phyloP scores from a whole-genome alignment of 2,888 invertebrate genomes.

The Acleris emargana region DNA sequence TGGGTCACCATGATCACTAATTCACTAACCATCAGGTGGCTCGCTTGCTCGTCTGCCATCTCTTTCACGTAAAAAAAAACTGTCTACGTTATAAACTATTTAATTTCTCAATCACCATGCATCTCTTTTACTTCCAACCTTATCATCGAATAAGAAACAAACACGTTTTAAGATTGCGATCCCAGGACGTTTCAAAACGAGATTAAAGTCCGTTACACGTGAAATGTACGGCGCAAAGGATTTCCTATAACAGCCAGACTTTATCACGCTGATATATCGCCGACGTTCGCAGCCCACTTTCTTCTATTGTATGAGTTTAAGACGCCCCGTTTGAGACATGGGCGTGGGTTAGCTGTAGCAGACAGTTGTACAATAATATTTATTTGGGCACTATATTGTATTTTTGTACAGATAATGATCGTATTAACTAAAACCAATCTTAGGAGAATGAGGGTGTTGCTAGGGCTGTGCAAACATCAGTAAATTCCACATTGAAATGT shows the following conservation, averaged over 20 bases:
- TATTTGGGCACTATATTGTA: constrained; percentile 65
- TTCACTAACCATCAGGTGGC: too few relatives aligned
- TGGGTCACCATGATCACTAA: too few relatives aligned
- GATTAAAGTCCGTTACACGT: constrained; percentile 28
- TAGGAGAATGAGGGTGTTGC: constrained; percentile 55
- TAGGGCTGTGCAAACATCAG: constrained; percentile 38
- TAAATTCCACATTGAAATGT: too few relatives aligned
- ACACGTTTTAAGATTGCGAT: constrained; percentile 6
- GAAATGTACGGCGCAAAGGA: constrained; percentile 27
- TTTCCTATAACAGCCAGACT: constrained; percentile 42
- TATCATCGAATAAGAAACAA: constrained; percentile 3
- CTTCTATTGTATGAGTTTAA: too few relatives aligned
- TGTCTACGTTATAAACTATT: too few relatives aligned
- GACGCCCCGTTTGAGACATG: too few relatives aligned
- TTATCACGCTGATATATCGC: constrained; percentile 43
- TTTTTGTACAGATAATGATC: constrained; percentile 63
- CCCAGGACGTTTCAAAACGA: constrained; percentile 26
- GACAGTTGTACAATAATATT: constrained; percentile 59
- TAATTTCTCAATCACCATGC: too few relatives aligned
- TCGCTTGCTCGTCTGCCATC: too few relatives aligned
- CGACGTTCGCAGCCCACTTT: constrained; percentile 31
- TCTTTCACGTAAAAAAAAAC: too few relatives aligned
- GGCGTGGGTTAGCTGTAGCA: constrained; percentile 38
- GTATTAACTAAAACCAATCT: constrained; percentile 71
- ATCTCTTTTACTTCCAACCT: too few relatives aligned